Base-by-base conservation (phyloP, 2,113 vertebrate genomes). In the Cephalopterus ornatus region DNA sequence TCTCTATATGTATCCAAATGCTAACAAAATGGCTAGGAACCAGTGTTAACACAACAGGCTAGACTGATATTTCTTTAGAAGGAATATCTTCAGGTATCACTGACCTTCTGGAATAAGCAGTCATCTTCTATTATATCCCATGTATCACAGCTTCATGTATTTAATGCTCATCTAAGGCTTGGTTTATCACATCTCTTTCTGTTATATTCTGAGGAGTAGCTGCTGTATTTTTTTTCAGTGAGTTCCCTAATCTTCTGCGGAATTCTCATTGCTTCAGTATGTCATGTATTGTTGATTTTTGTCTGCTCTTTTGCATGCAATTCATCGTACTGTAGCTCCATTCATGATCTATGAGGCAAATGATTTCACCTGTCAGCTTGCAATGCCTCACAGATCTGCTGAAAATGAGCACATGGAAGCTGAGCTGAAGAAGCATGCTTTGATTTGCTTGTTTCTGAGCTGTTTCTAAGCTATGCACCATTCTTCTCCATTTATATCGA, bases 281-380 rank as follows among this genome's bases (percentile, higher is more conserved):
- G 47, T 82, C 73, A 88, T n/a, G 37, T 79, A 73, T 86, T 92
- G 79, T 89, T 92, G 73, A 88, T 62, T 94, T 93, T 88, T 79
- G 21, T 78, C 77, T 75, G 35, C 35, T 80, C 23, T 77, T 97
- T 96, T 97, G 76, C 84, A 92, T 93, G 67, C 47, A 74, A 83
- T 96, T 87, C 41, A 72, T 97, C 92, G 96, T 92, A 71, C 62
- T 90, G 78, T 61, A 87, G 33, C 50, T 95, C 68, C n/a, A 47
- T 93, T 91, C 70, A 65, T 90, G 93, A 96, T 95, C 94, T 97
- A 93, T 71, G 92, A 96, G 84, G 73, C 84, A 97, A 90, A 87
- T 97, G 72, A 97, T 96, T 94, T 87, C 76, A 88, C 62, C 85
- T 96, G 94, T 94, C 95, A 95, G 41, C 88, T 94, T 94, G 62